phyloP scores from a whole-genome alignment of 2,113 vertebrate genomes.

The Misgurnus anguillicaudatus region DNA sequence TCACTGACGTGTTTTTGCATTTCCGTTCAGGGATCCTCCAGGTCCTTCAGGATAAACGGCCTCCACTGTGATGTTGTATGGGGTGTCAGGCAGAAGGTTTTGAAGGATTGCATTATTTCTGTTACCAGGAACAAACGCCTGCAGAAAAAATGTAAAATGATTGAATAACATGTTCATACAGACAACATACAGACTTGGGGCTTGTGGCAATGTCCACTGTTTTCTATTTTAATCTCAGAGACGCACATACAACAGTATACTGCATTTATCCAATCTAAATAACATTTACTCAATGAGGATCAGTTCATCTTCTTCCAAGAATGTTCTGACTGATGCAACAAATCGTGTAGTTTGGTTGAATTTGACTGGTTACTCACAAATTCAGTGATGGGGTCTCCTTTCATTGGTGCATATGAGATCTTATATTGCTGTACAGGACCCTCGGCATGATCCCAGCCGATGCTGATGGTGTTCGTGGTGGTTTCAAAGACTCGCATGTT shows the following conservation, averaged over 20 bases:
- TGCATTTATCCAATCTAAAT: neutral
- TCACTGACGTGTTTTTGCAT: constrained; percentile 85
- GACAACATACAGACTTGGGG: neutral
- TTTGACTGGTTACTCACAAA: constrained; percentile 78
- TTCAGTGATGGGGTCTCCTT: constrained; percentile 91
- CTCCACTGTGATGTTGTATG: constrained; percentile 92
- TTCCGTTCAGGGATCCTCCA: constrained; percentile 84
- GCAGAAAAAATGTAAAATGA: constrained; percentile 35
- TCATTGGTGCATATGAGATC: constrained; percentile 86
- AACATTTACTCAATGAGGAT: neutral
- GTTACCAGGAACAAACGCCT: constrained; percentile 90
- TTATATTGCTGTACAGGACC: constrained; percentile 92
- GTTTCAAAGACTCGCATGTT: constrained; percentile 89
- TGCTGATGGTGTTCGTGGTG: constrained; percentile 90
- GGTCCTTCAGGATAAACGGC: constrained; percentile 90
- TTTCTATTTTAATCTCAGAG: too few relatives aligned
- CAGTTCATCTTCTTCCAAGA: constrained; percentile 45
- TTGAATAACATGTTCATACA: too few relatives aligned
- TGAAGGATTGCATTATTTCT: constrained; percentile 90
- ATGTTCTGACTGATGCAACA: constrained; percentile 44
- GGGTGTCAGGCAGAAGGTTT: constrained; percentile 85
- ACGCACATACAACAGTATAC: too few relatives aligned
- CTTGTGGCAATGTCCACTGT: too few relatives aligned
- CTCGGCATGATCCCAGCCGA: constrained; percentile 94
- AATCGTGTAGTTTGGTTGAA: neutral